A percentile compares a stretch with the other conserved stretches of the same genome.
These are phyloP conservation scores for Empis livida DNA, from an alignment of 2,888 invertebrate genomes.

Conservation along the genomic window DNA sequence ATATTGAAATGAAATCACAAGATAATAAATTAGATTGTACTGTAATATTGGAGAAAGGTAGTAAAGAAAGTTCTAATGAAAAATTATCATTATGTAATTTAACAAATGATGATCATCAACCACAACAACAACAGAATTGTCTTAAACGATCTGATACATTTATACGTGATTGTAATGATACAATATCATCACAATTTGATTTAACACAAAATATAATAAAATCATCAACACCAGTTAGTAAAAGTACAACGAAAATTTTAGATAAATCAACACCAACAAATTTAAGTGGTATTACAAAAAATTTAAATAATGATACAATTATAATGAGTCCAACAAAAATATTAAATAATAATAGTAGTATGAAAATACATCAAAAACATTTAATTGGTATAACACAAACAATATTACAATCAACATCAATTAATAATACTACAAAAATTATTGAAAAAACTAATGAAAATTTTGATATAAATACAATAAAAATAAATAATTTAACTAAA, in stretches of 20 bases:
- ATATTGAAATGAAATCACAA: slow-evolving; percentile 8
- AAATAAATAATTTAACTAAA: neutral
- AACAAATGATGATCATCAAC: slow-evolving; percentile 13
- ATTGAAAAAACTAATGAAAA: too few species aligned
- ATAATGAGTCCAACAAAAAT: too few species aligned
- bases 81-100: too few species aligned
- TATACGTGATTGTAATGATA: slow-evolving; percentile 24
- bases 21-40: slow-evolving; percentile 7
- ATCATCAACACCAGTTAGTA: neutral
- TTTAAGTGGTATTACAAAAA: too few species aligned
- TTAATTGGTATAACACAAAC: too few species aligned
- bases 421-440: too few species aligned
- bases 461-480: too few species aligned
- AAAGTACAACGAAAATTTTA: neutral
- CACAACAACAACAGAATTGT: neutral
- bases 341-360: too few species aligned
- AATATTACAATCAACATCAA: too few species aligned
- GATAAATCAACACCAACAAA: neutral
- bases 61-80: slow-evolving; percentile 12
- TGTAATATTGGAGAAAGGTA: slow-evolving; percentile 16
- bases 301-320: too few species aligned
- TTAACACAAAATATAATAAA: neutral
- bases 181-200: slow-evolving; percentile 9
- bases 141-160: slow-evolving; percentile 32
- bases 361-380: too few species aligned